A percentile compares a stretch with the other conserved stretches of the same genome.
These are phyloP conservation scores for Scartelaos histophorus DNA, from an alignment of 2,113 vertebrate genomes.

Conservation along the genomic window DNA sequence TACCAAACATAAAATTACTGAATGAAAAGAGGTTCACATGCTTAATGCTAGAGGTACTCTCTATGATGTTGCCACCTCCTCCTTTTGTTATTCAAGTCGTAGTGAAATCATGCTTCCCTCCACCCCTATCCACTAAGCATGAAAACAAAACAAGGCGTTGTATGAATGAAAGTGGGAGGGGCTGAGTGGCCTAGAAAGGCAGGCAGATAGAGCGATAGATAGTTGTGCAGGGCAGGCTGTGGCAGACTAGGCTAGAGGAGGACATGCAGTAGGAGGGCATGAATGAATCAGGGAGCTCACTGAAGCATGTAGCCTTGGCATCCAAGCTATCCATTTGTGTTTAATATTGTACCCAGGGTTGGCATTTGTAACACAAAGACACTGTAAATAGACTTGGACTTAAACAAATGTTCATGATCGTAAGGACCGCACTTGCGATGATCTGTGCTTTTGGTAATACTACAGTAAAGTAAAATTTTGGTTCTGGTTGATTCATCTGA, in stretches of 20 bases:
- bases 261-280: constrained; percentile 31
- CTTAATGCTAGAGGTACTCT: constrained; percentile 51
- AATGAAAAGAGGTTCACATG: constrained; percentile 28
- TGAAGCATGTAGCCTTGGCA: constrained; percentile 48
- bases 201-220: constrained; percentile 55
- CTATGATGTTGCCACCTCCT: constrained; percentile 51
- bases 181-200: constrained; percentile 69
- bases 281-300: constrained; percentile 61
- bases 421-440: background rate
- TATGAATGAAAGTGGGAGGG: constrained; percentile 76
- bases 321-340: constrained; percentile 21
- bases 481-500: no score
- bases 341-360: background rate
- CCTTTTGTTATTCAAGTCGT: constrained; percentile 47
- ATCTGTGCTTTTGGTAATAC: background rate
- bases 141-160: constrained; percentile 72
- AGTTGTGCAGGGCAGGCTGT: constrained; percentile 61
- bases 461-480: no score
- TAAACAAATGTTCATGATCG: no score
- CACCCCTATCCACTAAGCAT: constrained; percentile 30
- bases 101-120: constrained; percentile 52
- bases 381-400: background rate
- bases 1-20: constrained; percentile 27
- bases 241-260: constrained; percentile 35
- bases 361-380: background rate